These are phyloP conservation scores for Gnathonemus longibarbis DNA, from an alignment of 2,113 vertebrate genomes.

Conservation along the genomic window DNA sequence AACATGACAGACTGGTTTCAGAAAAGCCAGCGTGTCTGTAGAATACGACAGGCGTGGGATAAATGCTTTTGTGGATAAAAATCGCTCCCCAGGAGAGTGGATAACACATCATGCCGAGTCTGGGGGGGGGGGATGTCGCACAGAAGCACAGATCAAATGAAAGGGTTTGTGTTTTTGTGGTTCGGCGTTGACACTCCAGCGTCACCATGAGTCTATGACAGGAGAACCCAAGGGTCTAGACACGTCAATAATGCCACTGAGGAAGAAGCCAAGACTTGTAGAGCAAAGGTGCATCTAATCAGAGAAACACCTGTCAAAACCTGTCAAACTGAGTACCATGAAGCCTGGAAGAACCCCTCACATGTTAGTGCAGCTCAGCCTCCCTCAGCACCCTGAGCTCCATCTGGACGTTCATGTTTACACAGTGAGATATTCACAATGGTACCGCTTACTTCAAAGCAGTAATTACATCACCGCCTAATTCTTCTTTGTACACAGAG, in stretches of 20 bases:
- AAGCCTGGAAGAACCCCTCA: not conserved
- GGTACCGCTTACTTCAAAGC: not conserved
- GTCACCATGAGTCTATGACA: not conserved
- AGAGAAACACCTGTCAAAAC: not conserved
- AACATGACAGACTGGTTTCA: not conserved
- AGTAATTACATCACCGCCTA: not conserved
- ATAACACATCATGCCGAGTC: not conserved
- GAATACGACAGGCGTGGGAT: not conserved
- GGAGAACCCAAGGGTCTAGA: not conserved
- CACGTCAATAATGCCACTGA: not conserved
- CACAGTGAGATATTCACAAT: not conserved
- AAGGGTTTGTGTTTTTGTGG: not conserved
- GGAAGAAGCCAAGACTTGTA: not conserved
- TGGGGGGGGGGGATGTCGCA: not conserved
- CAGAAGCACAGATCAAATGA: not conserved
- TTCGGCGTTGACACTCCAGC: not conserved
- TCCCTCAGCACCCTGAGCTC: not conserved
- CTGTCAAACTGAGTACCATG: not conserved
- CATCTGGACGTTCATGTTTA: not conserved
- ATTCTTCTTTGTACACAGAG: not conserved
- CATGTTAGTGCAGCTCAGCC: not conserved
- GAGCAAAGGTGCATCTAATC: not conserved
- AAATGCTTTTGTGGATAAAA: not conserved
- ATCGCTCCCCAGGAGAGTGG: not conserved
- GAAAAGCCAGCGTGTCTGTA: not conserved